These are phyloP conservation scores for Semaprochilodus insignis DNA, from an alignment of 2,797 vertebrate species.

Conservation along the genomic window DNA sequence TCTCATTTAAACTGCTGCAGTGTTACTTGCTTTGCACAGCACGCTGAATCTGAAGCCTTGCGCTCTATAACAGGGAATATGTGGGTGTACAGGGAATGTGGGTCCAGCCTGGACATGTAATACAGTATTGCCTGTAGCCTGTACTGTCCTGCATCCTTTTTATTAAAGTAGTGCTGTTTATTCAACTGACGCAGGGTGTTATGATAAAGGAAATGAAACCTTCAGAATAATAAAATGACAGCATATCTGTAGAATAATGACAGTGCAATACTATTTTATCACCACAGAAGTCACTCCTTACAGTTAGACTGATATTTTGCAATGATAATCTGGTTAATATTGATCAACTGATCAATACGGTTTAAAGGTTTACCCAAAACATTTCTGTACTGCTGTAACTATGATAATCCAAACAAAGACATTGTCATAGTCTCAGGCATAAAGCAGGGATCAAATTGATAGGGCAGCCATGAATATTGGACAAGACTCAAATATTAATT, in stretches of 20 bases:
- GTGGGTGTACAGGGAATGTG: not conserved
- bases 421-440: too few relatives aligned
- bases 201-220: not conserved
- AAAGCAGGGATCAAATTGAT: too few relatives aligned
- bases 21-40: not conserved
- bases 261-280: not conserved
- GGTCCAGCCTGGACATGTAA: not conserved
- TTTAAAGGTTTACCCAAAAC: too few relatives aligned
- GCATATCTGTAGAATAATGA: not conserved
- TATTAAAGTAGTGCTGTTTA: constrained; percentile 1
- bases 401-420: too few relatives aligned
- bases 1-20: not conserved
- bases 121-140: constrained; percentile 3
- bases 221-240: not conserved
- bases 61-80: not conserved
- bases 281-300: too few relatives aligned
- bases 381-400: too few relatives aligned
- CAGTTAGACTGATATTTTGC: too few relatives aligned
- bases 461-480: too few relatives aligned
- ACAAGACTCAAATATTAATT: too few relatives aligned
- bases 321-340: too few relatives aligned
- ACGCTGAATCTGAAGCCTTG: not conserved
- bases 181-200: not conserved
- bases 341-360: too few relatives aligned
- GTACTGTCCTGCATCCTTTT: not conserved